Percentiles rank a stretch among this genome's conserved stretches.
Evolutionary conservation across 1,140 invertebrate species (phyloP).

Genomic region (Drosophila sucinea): DNA sequence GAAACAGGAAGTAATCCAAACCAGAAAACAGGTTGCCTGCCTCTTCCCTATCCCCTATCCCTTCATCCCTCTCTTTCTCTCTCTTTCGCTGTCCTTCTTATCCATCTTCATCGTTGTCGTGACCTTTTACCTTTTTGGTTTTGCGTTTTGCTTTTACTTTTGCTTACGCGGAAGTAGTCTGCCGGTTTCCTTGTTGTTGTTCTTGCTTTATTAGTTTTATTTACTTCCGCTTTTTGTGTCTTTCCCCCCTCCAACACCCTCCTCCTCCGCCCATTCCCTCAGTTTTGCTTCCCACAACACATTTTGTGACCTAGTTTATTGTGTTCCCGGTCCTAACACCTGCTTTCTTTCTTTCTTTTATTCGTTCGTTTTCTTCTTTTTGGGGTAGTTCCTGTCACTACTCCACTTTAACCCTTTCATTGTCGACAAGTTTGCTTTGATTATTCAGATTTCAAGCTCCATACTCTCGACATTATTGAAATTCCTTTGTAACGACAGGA

Average conservation of each 20-base stretch:
- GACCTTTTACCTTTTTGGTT: slow-evolving; percentile 67
- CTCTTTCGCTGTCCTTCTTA: neutral
- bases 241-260: slow-evolving; percentile 13
- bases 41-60: neutral
- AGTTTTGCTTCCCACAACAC: slow-evolving; percentile 27
- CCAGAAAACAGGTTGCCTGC: slow-evolving; percentile 62
- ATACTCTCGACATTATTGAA: slow-evolving; percentile 50
- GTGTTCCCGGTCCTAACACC: slow-evolving; percentile 14
- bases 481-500: slow-evolving; percentile 61
- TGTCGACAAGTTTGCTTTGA: slow-evolving; percentile 41
- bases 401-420: slow-evolving; percentile 63
- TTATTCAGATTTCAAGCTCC: slow-evolving; percentile 50
- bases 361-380: slow-evolving; percentile 7
- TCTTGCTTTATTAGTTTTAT: slow-evolving; percentile 72
- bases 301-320: slow-evolving; percentile 53
- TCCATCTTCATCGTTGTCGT: neutral
- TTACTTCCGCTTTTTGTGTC: slow-evolving; percentile 65
- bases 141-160: slow-evolving; percentile 13
- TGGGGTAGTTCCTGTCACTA: slow-evolving; percentile 25
- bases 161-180: slow-evolving; percentile 57
- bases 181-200: slow-evolving; percentile 45
- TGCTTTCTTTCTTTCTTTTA: slow-evolving; percentile 41
- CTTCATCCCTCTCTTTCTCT: slow-evolving; percentile 9
- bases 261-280: neutral
- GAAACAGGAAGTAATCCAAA: slow-evolving; percentile 60